A percentile compares a stretch with the other conserved stretches of the same genome.
phyloP scores from a whole-genome alignment of 2,797 vertebrate species.

The Myripristis murdjan region DNA sequence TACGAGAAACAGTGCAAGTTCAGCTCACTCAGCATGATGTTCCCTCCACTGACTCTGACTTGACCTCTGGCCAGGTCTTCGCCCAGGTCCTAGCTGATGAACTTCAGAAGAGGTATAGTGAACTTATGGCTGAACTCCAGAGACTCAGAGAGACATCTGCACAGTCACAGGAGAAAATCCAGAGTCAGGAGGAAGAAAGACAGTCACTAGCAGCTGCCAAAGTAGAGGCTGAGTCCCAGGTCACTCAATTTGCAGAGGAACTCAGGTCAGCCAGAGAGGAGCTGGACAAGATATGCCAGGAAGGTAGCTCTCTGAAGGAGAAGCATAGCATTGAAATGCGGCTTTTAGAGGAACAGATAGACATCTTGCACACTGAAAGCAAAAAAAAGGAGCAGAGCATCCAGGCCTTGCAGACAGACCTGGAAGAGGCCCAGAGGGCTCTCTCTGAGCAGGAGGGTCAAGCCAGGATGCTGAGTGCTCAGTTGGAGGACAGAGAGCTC shows the following conservation, averaged over 20 bases:
- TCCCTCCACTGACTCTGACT: constrained; percentile 23
- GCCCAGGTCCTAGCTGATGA: constrained; percentile 85
- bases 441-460: constrained; percentile 86
- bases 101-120: constrained; percentile 86
- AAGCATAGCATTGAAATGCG: constrained; percentile 75
- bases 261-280: constrained; percentile 81
- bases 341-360: constrained; percentile 89
- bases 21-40: constrained; percentile 71
- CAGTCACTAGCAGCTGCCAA: constrained; percentile 79
- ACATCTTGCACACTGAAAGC: constrained; percentile 85
- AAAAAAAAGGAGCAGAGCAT: constrained; percentile 90
- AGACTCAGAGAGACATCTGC: constrained; percentile 81
- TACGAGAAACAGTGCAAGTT: constrained; percentile 81
- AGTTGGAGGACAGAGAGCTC: constrained; percentile 85
- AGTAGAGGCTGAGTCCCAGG: constrained; percentile 83
- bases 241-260: constrained; percentile 72
- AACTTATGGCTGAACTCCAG: constrained; percentile 86
- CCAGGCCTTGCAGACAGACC: constrained; percentile 86
- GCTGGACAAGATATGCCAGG: constrained; percentile 79
- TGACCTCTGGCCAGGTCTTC: constrained; percentile 72
- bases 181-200: constrained; percentile 73
- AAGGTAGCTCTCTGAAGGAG: constrained; percentile 78
- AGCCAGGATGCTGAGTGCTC: constrained; percentile 82
- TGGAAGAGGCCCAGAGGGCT: constrained; percentile 81
- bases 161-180: constrained; percentile 84